A percentile compares a stretch with the other conserved stretches of the same genome.
These are phyloP conservation scores for Copsychus sechellarum DNA, from an alignment of 2,113 vertebrate species.

Conservation along the genomic window DNA sequence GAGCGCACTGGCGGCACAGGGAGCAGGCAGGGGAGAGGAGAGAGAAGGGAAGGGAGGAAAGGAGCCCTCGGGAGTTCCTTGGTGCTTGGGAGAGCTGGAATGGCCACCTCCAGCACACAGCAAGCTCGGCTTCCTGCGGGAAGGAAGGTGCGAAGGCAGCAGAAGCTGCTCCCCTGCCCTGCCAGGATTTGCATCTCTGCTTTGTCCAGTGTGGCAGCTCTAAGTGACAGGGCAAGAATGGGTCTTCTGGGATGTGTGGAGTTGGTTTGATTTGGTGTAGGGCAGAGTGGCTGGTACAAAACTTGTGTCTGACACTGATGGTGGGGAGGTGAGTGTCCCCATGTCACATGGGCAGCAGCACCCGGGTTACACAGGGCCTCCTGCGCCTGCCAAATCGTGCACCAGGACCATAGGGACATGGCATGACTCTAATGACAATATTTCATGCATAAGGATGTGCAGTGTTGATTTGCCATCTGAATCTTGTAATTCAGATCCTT, in stretches of 20 bases:
- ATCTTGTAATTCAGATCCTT: neutral
- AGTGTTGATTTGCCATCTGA: fast-evolving
- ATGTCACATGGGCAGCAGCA: fast-evolving
- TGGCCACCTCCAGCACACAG: fast-evolving
- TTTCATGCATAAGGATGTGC: too few relatives aligned
- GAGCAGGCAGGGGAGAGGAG: neutral
- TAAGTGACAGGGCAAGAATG: neutral
- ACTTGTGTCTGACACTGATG: neutral
- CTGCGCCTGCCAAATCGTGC: fast-evolving
- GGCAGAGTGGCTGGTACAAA: neutral
- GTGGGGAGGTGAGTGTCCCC: fast-evolving
- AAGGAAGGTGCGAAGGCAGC: neutral
- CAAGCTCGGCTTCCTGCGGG: fast-evolving
- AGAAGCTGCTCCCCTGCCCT: neutral
- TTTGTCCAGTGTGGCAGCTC: neutral
- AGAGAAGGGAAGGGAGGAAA: neutral
- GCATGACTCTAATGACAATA: neutral
- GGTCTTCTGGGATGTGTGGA: fast-evolving
- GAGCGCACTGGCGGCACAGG: neutral
- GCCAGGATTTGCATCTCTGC: fast-evolving
- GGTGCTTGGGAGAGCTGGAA: fast-evolving
- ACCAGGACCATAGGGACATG: fast-evolving
- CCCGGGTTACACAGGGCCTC: fast-evolving
- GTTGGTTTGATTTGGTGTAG: neutral
- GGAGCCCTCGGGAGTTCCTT: neutral